A percentile compares a stretch with the other conserved stretches of the same genome.
phyloP scores from a whole-genome alignment of 2,888 invertebrate species.

The Drosophila hamatofila region DNA sequence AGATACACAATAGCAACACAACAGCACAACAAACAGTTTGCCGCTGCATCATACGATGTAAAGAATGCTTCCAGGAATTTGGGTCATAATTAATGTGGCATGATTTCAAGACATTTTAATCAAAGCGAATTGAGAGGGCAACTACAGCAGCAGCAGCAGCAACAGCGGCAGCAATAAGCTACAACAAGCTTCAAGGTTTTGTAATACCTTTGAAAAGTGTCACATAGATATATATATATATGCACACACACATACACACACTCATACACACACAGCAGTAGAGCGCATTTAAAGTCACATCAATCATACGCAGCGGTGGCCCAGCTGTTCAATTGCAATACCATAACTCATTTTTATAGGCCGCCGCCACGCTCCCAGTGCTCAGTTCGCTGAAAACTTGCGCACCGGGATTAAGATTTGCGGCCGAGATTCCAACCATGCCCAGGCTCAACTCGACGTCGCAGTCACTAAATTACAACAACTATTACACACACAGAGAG shows the following conservation, averaged over 20 bases:
- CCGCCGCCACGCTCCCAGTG: conserved; percentile 60
- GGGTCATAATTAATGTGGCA: conserved; percentile 86
- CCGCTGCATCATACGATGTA: conserved; percentile 80
- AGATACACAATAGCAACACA: conserved; percentile 11
- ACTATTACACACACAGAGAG: conserved; percentile 67
- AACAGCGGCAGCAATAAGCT: conserved; percentile 4
- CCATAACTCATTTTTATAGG: conserved; percentile 81
- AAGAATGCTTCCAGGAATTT: conserved; percentile 84
- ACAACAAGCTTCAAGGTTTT: conserved; percentile 41
- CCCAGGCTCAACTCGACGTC: conserved; percentile 32
- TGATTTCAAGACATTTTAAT: conserved; percentile 83
- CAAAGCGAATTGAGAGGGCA: conserved; percentile 67
- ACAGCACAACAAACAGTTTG: conserved; percentile 63
- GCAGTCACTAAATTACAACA: conserved; percentile 81
- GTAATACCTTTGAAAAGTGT: conserved; percentile 60
- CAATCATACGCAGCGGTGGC: conserved; percentile 82
- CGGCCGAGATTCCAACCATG: conserved; percentile 70
- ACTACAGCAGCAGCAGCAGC: conserved; percentile 27
- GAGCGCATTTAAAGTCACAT: conserved; percentile 74
- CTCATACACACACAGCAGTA: background rate
- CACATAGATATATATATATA: conserved; percentile 30
- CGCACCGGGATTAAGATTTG: conserved; percentile 83
- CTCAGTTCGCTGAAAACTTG: conserved; percentile 80
- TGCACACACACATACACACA: background rate
- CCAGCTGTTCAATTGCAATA: conserved; percentile 82